A percentile compares a stretch with the other conserved stretches of the same genome.
These are phyloP conservation scores for Callyntrura guangdongensis DNA, from an alignment of 2,888 invertebrate species.

Conservation along the genomic window DNA sequence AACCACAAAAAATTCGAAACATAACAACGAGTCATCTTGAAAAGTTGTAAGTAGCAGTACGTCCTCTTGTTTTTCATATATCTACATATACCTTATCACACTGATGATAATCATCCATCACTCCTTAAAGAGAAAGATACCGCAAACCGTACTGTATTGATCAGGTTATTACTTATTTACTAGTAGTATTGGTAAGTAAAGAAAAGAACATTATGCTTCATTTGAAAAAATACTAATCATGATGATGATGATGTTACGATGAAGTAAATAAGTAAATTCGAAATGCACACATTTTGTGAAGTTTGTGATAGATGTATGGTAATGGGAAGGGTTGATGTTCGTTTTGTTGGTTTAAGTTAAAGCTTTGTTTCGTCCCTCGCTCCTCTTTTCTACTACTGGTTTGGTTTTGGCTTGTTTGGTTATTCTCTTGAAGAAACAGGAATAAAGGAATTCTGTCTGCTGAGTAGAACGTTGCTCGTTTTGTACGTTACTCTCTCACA, in stretches of 20 bases:
- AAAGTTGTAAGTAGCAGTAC: too few species aligned
- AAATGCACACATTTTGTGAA: background rate
- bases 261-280: slow-evolving; percentile 24
- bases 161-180: background rate
- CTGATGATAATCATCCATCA: too few species aligned
- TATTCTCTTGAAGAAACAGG: background rate
- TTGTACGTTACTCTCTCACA: too few species aligned
- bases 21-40: too few species aligned
- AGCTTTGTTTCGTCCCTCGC: background rate
- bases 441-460: background rate
- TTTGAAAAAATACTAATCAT: background rate
- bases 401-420: slow-evolving; percentile 3
- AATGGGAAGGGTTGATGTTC: slow-evolving; percentile 12
- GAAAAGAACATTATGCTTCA: slow-evolving; percentile 6
- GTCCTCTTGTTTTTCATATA: too few species aligned
- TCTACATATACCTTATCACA: too few species aligned
- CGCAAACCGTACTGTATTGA: too few species aligned
- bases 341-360: background rate
- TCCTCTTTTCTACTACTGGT: background rate
- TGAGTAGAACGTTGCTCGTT: background rate
- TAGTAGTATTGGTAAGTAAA: background rate
- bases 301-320: background rate
- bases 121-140: too few species aligned
- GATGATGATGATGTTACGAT: background rate
- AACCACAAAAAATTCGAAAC: too few species aligned